A percentile compares a stretch with the other conserved stretches of the same genome.
These are phyloP conservation scores for Macropis europaea DNA, from an alignment of 2,888 invertebrate genomes.

Conservation along the genomic window DNA sequence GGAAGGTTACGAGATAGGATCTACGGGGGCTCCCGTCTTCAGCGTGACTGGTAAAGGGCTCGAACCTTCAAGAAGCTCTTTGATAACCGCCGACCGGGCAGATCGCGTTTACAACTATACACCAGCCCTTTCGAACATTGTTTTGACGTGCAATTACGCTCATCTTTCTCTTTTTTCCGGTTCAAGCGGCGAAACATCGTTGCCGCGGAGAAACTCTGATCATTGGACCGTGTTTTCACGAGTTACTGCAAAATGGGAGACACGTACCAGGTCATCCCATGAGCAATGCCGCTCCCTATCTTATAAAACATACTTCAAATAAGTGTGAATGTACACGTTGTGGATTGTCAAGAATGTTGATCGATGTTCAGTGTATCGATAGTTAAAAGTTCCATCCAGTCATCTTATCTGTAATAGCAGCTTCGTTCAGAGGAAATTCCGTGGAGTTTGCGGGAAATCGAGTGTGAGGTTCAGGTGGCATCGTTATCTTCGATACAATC, in stretches of 20 bases:
- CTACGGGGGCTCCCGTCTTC: slow-evolving; percentile 77
- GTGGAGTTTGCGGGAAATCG: neutral
- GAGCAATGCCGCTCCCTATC: too few species aligned
- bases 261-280: too few species aligned
- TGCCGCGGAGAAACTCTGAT: neutral
- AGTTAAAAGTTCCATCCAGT: too few species aligned
- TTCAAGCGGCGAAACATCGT: neutral
- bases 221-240: slow-evolving; percentile 5
- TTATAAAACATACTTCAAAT: too few species aligned
- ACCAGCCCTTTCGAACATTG: slow-evolving; percentile 42
- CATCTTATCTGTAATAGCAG: too few species aligned
- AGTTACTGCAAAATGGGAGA: neutral
- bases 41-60: slow-evolving; percentile 75
- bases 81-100: slow-evolving; percentile 72
- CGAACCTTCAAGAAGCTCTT: slow-evolving; percentile 60
- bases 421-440: neutral
- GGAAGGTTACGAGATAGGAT: slow-evolving; percentile 70
- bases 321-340: too few species aligned
- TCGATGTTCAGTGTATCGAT: too few species aligned
- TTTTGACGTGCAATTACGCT: slow-evolving; percentile 63
- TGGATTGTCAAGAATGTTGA: too few species aligned
- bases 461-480: neutral
- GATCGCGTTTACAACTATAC: slow-evolving; percentile 40
- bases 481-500: neutral
- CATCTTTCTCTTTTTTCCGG: neutral